Evolutionary conservation across 2,113 vertebrate species (phyloP), one percentile per base, ranked within the genome.

Genomic region (Melanerpes aurifrons): DNA sequence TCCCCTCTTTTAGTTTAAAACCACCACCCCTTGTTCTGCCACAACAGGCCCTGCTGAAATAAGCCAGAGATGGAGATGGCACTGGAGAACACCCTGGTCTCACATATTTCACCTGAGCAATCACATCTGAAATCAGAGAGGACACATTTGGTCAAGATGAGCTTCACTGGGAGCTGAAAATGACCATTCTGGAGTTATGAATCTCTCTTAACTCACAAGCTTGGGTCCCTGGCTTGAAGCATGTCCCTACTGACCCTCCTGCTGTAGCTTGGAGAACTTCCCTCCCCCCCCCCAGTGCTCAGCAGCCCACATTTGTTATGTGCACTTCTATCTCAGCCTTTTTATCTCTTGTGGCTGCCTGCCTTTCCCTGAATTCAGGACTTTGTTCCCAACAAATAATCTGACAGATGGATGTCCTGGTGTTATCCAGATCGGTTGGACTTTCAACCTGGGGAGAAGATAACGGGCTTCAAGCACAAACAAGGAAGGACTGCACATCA

Each of bases 361-460:
- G 73, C 29, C 50, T 31, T 24, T 24, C 48, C 37, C 84, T 32
- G n/a, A n/a, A 71, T 20, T 15, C 35, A 32, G 67, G 56, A 66
- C 69, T 91, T 87, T 66, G 74, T 47, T 66, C 74, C 69, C 9
- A 22, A 67, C 0, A 6, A 61, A 76, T 40, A 29, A 35, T 20
- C 54, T 20, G 59, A 16, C 89, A 91, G 87, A 81, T 75, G 80
- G 59, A 26, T 64, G 59, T 53, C 61, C 75, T 6, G 0, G 22
- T 10, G 64, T 85, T 79, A 71, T 67, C 92, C 4, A 2, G 66
- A 40, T 47, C 0, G 16, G 8, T 4, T 85, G 92, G 80, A 91
- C 92, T 91, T 91, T 94, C 64, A 53, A 71, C 89, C 69, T 18
- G 31, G 16, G 32, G 24, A 57, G 66, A 26, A 81, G 80, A 85